A percentile compares a stretch with the other conserved stretches of the same genome.
Evolutionary conservation across 2,888 invertebrate species (phyloP).

Genomic region (Ichneumoninae sp.): DNA sequence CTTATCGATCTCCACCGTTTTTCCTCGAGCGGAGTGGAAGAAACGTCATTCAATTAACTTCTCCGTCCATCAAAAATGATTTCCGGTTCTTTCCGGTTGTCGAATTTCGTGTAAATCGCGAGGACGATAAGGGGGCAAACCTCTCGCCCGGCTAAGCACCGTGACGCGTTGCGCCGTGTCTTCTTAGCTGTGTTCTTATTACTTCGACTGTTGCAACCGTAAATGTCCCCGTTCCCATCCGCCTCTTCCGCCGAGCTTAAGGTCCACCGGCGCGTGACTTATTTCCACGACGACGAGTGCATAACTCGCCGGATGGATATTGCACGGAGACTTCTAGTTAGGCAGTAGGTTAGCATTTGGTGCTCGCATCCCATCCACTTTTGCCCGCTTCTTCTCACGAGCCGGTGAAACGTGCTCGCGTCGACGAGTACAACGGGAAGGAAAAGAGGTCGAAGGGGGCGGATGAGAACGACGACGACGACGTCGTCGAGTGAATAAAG

Average conservation of each 20-base stretch:
- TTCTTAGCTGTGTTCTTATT: neutral
- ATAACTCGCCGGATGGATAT: constrained; percentile 47
- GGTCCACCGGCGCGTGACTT: constrained; percentile 32
- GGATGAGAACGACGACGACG: constrained; percentile 24
- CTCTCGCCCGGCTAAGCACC: neutral
- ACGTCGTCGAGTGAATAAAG: constrained; percentile 44
- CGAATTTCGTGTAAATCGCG: neutral
- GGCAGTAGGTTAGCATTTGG: constrained; percentile 33
- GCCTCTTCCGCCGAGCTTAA: neutral
- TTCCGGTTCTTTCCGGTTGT: neutral
- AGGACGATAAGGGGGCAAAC: neutral
- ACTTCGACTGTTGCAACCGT: neutral
- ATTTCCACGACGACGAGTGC: constrained; percentile 50
- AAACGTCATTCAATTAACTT: no score
- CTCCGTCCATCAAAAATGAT: no score
- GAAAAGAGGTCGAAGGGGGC: constrained; percentile 22
- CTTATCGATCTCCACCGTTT: no score
- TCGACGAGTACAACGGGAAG: constrained; percentile 18
- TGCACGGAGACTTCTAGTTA: constrained; percentile 46
- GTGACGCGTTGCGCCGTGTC: neutral
- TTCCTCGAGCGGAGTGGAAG: no score
- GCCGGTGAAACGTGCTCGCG: constrained; percentile 37
- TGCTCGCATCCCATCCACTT: constrained; percentile 32
- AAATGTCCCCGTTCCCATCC: neutral
- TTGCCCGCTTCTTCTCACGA: constrained; percentile 32